A percentile compares a stretch with the other conserved stretches of the same genome.
These are phyloP conservation scores for Hippocampus kuda DNA, from an alignment of 2,797 vertebrate genomes.

Conservation along the genomic window DNA sequence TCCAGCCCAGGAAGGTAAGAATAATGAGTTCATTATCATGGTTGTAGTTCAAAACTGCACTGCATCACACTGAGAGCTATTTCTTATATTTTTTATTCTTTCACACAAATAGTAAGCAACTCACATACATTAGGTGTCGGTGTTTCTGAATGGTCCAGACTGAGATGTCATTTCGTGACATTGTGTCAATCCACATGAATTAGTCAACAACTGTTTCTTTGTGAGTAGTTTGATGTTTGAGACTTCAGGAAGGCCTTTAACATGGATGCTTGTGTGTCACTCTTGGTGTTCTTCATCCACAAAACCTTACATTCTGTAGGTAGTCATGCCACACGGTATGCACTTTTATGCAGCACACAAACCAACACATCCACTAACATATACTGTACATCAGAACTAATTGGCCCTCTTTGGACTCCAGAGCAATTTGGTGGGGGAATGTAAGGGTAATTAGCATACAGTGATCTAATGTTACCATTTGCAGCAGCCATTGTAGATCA, in stretches of 20 bases:
- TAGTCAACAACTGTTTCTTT: conserved; percentile 28
- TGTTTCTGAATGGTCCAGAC: conserved; percentile 16
- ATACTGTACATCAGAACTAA: conserved; percentile 21
- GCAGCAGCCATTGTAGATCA: conserved; percentile 22
- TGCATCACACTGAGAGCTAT: not conserved
- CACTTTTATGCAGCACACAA: not conserved
- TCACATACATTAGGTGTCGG: not conserved
- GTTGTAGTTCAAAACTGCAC: too few species aligned
- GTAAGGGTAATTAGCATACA: conserved; percentile 32
- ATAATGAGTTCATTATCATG: too few species aligned
- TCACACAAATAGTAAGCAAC: too few species aligned
- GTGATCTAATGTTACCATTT: conserved; percentile 34
- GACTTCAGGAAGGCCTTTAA: conserved; percentile 42
- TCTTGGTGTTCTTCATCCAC: not conserved
- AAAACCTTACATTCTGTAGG: not conserved
- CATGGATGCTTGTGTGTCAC: not conserved
- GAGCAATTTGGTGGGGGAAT: conserved; percentile 26
- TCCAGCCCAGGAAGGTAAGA: too few species aligned
- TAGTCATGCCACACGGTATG: not conserved
- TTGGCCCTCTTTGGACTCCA: conserved; percentile 22
- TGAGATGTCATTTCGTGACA: conserved; percentile 29
- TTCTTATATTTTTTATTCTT: too few species aligned
- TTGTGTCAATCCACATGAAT: conserved; percentile 40
- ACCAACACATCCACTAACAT: conserved; percentile 8
- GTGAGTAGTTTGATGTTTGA: conserved; percentile 31